Conservation (phyloP, 2,113 vertebrate species). For the Bagarius yarrelli region DNA sequence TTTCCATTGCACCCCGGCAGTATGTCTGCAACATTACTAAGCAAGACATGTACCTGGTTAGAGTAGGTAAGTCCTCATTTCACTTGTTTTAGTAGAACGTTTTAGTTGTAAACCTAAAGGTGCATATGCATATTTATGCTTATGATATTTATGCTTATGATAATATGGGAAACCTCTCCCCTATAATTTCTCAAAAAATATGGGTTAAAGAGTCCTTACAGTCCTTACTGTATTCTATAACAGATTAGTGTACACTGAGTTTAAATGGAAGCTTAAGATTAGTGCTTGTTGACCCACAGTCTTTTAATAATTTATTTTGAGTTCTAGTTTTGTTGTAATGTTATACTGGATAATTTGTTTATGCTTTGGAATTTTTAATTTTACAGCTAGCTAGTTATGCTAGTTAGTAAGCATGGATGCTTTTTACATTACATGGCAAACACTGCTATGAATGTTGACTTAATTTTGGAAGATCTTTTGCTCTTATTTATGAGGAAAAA, state of each 20-base stretch:
- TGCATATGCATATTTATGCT: too few relatives aligned
- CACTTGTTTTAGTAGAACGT: background rate
- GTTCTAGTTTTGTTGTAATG: background rate
- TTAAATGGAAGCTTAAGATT: background rate
- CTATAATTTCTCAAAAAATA: background rate
- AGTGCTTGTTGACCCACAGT: background rate
- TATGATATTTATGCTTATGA: too few relatives aligned
- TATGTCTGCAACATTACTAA: slow-evolving; percentile 72
- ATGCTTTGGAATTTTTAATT: background rate
- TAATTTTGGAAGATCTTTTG: background rate
- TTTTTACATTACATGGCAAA: background rate
- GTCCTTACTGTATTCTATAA: background rate
- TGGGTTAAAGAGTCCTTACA: too few relatives aligned
- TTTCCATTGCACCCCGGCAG: slow-evolving; percentile 60
- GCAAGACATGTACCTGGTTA: slow-evolving; percentile 73
- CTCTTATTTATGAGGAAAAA: background rate
- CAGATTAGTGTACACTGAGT: background rate
- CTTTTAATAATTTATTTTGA: background rate
- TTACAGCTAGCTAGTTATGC: background rate
- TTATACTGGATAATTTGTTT: background rate
- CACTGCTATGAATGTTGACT: background rate
- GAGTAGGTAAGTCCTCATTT: slow-evolving; percentile 67
- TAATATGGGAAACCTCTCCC: background rate
- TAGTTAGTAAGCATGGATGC: background rate
- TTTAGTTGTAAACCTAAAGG: background rate